Evolutionary conservation across 1,140 invertebrate species (phyloP), one percentile per base, ranked within the genome.

Genomic region (Microplitis demolitor): DNA sequence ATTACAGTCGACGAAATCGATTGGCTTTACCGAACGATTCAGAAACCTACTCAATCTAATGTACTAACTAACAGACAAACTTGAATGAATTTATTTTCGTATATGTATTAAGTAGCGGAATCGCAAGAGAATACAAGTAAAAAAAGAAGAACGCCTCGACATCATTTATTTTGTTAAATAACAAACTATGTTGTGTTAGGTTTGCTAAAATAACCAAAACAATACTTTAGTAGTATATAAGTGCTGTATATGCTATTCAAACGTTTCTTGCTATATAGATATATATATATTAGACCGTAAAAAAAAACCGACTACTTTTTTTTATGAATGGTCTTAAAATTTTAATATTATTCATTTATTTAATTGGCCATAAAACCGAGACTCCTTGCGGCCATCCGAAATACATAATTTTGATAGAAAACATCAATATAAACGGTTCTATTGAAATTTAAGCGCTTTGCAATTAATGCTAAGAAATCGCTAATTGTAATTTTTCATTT

Each of bases 141-240:
- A 33, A 45, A 35, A 50, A 50, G 54, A 67, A 53, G 66, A 53
- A 72, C 77, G 78, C 80, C 77, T 81, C 80, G 81, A 82, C 82
- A 83, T 83, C 78, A 82, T 84, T 81, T 85, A 84, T 83, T 84
- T 85, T 83, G 82, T 84, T 85, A 84, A 85, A 85, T 79, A 85
- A 84, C 82, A 85, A 73, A 72, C 9, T 24, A 69, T 84, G 82
- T 84, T 85, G 72, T 84, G 78, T 83, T 84, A 84, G 81, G 82
- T 85, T 84, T 82, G 83, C 79, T 79, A 84, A 83, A 83, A 84
- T 83, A 85, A 85, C 78, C 83, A 85, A 85, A 84, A 84, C 80
- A 69, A 78, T 80, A 78, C 80, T 80, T 80, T 79, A 80, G 4
- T 62, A 62, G 14, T 58, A 45, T 45, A 45, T 45, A 45, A 11